Base-by-base conservation (phyloP, 2,113 vertebrate genomes). In the Sula dactylatra region DNA sequence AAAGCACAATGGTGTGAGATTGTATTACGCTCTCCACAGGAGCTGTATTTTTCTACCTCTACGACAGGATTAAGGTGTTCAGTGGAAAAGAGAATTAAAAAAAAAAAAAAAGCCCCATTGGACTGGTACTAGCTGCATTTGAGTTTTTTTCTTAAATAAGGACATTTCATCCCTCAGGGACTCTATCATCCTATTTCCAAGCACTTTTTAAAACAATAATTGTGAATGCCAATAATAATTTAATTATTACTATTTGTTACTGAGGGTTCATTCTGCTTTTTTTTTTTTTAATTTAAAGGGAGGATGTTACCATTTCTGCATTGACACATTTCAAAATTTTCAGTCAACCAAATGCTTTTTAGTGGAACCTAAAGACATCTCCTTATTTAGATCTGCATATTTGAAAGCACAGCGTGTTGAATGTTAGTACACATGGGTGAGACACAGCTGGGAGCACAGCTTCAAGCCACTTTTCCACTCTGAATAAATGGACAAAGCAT, bases 41-140 rank as follows among this genome's bases (percentile, higher is more conserved):
- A 91, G 87, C 81, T 91, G 84, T 95, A 89, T 95, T 96, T 96
- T 94, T 95, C 93, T 93, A 82, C 71, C 88, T 89, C 82, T 91
- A 85, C 84, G 93, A 87, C 89, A 94, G 95, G 93, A 95, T 86
- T 93, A 97, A 97, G 96, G 94, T 96, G 92, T 86, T 97, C 88
- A n/a, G 56, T 76, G 64, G 84, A 84, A 95, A 91, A 88, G 73
- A 92, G 77, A 96, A 88, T 91, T 55, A 47, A 58, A 61, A 72
- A 44, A 54, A 56, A 56, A 49, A 42, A 64, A 49, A 64, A 64
- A 56, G 19, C 34, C 69, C 65, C 44, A 21, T 52, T 62, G 44
- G 61, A 32, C 56, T 87, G 13, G 45, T 64, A 45, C 34, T 70
- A 74, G 52, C 73, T 94, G 66, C 27, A 89, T 87, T 91, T 69